Conservation (phyloP, 2,113 vertebrate species). For the Prunella himalayana region DNA sequence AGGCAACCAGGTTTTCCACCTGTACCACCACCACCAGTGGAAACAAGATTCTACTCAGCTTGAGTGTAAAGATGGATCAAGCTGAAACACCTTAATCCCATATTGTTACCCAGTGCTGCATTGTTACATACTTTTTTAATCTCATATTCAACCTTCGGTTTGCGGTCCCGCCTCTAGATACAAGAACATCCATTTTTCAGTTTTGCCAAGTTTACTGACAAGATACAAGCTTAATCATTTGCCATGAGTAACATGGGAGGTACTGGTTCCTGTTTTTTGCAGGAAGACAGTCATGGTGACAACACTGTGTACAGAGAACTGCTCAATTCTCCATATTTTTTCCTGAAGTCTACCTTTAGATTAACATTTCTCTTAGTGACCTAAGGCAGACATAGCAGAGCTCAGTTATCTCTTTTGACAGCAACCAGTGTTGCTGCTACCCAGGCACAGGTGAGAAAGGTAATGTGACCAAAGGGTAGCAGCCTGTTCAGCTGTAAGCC, state of each 20-base stretch:
- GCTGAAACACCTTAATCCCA: slow-evolving; percentile 7
- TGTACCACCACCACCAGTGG: background rate
- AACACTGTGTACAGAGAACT: background rate
- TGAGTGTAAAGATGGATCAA: background rate
- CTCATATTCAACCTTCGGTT: slow-evolving; percentile 61
- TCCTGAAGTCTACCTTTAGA: background rate
- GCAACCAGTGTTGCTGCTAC: background rate
- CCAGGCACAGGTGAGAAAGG: background rate
- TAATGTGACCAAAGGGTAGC: background rate
- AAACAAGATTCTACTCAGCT: background rate
- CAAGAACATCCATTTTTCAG: background rate
- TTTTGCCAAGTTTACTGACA: background rate
- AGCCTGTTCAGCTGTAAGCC: background rate
- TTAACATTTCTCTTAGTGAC: background rate
- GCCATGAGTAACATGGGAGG: background rate
- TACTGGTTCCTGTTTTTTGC: background rate
- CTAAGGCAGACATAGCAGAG: background rate
- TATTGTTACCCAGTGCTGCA: background rate
- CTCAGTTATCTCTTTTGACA: background rate
- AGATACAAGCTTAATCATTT: background rate
- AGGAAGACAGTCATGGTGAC: background rate
- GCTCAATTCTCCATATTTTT: background rate
- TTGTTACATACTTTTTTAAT: slow-evolving; percentile 69
- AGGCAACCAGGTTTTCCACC: background rate
- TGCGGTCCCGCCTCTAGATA: slow-evolving; percentile 75